Evolutionary conservation across 2,888 invertebrate genomes (phyloP).

Genomic region (Diarsia brunnea): DNA sequence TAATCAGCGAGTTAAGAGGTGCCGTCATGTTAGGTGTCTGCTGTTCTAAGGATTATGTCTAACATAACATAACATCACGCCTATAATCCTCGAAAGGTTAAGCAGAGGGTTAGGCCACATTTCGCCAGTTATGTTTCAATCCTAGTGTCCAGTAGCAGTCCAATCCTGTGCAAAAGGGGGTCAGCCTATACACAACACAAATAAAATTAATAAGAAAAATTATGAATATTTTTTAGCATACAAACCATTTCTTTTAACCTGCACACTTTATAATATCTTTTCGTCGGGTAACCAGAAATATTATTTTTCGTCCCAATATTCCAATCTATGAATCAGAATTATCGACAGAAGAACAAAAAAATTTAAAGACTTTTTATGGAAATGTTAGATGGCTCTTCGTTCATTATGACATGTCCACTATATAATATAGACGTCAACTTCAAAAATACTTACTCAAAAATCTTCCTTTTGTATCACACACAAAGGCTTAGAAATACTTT

Average conservation of each 20-base stretch:
- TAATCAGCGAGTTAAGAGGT: conserved; percentile 25
- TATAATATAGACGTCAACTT: neutral
- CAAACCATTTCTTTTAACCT: too few species aligned
- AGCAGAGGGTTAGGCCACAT: too few species aligned
- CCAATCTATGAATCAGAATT: too few species aligned
- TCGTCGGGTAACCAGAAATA: too few species aligned
- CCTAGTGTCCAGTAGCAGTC: too few species aligned
- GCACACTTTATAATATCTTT: too few species aligned
- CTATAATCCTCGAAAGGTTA: neutral
- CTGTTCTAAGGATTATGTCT: conserved; percentile 17
- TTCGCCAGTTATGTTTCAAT: too few species aligned
- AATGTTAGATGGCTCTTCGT: neutral
- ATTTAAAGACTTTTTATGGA: neutral
- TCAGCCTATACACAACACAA: too few species aligned
- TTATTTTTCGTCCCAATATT: too few species aligned
- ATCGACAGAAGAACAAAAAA: too few species aligned
- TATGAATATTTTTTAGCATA: neutral
- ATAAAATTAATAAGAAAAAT: neutral
- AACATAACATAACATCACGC: neutral
- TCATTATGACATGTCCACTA: neutral
- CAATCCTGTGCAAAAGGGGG: too few species aligned
- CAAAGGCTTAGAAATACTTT: conserved; percentile 26
- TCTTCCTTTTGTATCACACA: neutral
- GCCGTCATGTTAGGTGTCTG: neutral
- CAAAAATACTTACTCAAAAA: neutral